phyloP scores from a whole-genome alignment of 1,140 invertebrate species.

The Lutraria rhynchaena region DNA sequence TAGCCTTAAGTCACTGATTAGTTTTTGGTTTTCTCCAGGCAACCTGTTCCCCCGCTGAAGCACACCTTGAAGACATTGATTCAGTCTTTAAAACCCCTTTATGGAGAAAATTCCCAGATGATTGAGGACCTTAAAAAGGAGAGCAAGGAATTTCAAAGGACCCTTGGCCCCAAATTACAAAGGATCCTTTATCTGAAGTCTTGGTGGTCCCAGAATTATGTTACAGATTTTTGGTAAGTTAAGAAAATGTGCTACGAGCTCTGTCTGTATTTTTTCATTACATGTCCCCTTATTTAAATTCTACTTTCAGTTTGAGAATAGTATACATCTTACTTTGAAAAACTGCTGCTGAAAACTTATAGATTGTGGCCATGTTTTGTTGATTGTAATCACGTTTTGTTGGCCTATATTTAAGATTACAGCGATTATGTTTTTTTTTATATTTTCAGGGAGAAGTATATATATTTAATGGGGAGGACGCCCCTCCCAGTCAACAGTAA shows the following conservation, averaged over 20 bases:
- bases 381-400: no score
- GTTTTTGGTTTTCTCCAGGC: slow-evolving; percentile 19
- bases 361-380: no score
- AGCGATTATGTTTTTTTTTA: no score
- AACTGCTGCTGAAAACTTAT: no score
- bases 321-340: no score
- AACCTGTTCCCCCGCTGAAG: slow-evolving; percentile 82
- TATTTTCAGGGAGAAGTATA: slow-evolving; percentile 96
- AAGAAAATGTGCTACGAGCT: slow-evolving; percentile 6
- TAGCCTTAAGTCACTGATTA: no score
- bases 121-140: slow-evolving; percentile 79
- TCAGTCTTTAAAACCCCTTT: slow-evolving; percentile 82
- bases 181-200: slow-evolving; percentile 83
- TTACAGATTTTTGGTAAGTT: slow-evolving; percentile 85
- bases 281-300: no score
- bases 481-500: slow-evolving; percentile 99
- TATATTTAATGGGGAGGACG: slow-evolving; percentile 95
- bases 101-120: slow-evolving; percentile 80
- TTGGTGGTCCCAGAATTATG: slow-evolving; percentile 84
- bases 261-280: no score
- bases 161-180: slow-evolving; percentile 82
- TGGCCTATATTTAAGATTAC: no score
- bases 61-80: slow-evolving; percentile 81
- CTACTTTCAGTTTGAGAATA: no score
- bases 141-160: slow-evolving; percentile 82